Percentiles rank a stretch among this genome's conserved stretches.
phyloP scores from a whole-genome alignment of 2,113 vertebrate species.

The Cinclus cinclus region DNA sequence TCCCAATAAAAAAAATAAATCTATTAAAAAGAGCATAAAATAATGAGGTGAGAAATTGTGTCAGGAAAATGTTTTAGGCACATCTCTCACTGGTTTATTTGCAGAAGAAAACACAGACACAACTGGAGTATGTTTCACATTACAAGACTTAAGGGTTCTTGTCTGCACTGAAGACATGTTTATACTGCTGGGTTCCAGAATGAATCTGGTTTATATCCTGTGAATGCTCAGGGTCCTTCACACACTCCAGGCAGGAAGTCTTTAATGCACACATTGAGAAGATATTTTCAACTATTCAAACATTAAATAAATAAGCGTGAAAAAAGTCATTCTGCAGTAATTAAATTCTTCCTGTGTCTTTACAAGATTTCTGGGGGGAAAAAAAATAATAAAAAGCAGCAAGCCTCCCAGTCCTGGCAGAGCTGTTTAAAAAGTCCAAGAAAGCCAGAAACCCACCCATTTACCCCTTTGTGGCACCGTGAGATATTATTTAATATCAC shows the following conservation, averaged over 20 bases:
- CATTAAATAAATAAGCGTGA: conserved; percentile 37
- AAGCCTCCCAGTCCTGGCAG: neutral
- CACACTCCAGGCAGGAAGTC: conserved; percentile 61
- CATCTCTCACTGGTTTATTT: conserved; percentile 64
- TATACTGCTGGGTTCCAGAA: conserved; percentile 43
- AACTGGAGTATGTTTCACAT: conserved; percentile 50
- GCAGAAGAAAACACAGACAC: conserved; percentile 51
- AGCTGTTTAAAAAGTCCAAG: neutral
- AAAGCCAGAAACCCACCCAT: neutral
- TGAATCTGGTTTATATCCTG: conserved; percentile 70
- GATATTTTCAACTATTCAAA: conserved; percentile 46
- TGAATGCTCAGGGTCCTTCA: conserved; percentile 33
- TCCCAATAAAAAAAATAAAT: neutral
- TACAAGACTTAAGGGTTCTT: conserved; percentile 26
- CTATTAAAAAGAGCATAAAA: neutral
- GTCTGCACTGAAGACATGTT: conserved; percentile 66
- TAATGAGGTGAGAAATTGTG: conserved; percentile 21
- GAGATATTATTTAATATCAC: neutral
- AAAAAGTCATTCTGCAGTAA: neutral
- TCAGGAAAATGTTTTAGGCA: neutral
- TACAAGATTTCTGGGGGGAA: neutral
- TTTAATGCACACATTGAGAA: conserved; percentile 30
- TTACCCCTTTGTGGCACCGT: neutral
- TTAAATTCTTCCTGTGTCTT: conserved; percentile 54
- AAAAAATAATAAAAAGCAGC: neutral